Evolutionary conservation across 2,888 invertebrate genomes (phyloP), one percentile per base, ranked within the genome.

Genomic region (Xanthorhoe spadicearia): DNA sequence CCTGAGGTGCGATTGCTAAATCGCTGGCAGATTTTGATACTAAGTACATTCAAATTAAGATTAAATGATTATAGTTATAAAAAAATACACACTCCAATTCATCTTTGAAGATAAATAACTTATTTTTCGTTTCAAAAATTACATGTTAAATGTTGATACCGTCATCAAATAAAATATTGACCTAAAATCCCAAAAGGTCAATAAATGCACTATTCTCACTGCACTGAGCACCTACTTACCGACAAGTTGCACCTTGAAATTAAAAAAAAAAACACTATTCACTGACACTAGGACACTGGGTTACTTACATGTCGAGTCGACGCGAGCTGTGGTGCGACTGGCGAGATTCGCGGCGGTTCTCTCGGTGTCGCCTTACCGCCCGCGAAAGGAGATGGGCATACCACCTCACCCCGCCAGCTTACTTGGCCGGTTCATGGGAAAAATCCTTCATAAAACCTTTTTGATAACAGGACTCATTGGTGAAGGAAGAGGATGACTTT

Each of bases 231-330:
- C 74, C 84, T 84, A 87, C 89, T 90, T 86, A 89, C 89, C 89
- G 74, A 79, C 74, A 79, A 84, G 78, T 82, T 83, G 81, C 88
- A 89, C 88, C 81, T 84, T 83, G 71, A 73, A 71, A 74, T 74
- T 28, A 28, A 28, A 69, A 86, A 83, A 80, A 83, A 81, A 81
- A 83, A 75, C 86, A 86, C 85, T 85, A 77, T 82, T 83, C 87
- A 88, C 87, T 84, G 78, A 81, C 89, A 90, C 89, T 86, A 81
- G 76, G 76, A 74, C 88, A 88, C 89, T 85, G 83, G 78, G 32
- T 32, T 93, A 93, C 93, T 93, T 93, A 93, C 93, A 92, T 93
- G 90, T 92, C 90, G 93, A 93, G 92, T 92, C 93, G 93, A 90
- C 92, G 93, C 91, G 89, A 82, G 92, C 93, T 92, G 91, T 92